Base-by-base conservation (phyloP, 2,888 invertebrate species). In the Eilema griseolum region DNA sequence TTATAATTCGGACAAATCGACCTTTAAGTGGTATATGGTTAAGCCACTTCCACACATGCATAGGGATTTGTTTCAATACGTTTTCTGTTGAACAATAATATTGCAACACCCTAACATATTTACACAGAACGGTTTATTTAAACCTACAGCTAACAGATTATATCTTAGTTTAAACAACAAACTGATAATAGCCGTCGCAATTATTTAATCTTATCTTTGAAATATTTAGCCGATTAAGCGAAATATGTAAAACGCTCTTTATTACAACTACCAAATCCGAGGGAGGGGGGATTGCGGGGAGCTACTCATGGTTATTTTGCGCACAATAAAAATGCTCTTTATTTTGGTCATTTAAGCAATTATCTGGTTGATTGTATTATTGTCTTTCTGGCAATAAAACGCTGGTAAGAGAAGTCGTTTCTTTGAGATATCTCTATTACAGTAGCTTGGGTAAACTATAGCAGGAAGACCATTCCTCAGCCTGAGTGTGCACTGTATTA, bases 131-230 rank as follows among this genome's bases (percentile, higher is more conserved):
- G 70, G 74, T 72, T 75, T 70, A 73, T 74, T 71, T 72, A 75
- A 75, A 71, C 69, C 71, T 70, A 67, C 60, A 77, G 64, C 70
- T 73, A 78, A 69, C 69, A 78, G 77, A 81, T 83, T 78, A 78
- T 77, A 83, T 83, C 85, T 75, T 66, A 76, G 82, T 83, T 81
- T 83, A 85, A 83, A 85, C 88, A 86, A 73, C 70, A 81, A 46
- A 72, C 59, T 57, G 87, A 85, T 86, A 86, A 87, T 78, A 80
- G 79, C 77, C 76, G 81, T 77, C 79, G 76, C 82, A 82, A 82
- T 80, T 85, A 84, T 74, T 77, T 86, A 83, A 88, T 86, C 87
- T 87, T 87, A 87, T 87, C 88, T 76, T 37, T 60, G 76, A 80
- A 73, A 74, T 80, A 82, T 75, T 78, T 75, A 71, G 70, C 73